Evolutionary conservation across 2,888 invertebrate genomes (phyloP).

Genomic region (Trichogramma evanescens): DNA sequence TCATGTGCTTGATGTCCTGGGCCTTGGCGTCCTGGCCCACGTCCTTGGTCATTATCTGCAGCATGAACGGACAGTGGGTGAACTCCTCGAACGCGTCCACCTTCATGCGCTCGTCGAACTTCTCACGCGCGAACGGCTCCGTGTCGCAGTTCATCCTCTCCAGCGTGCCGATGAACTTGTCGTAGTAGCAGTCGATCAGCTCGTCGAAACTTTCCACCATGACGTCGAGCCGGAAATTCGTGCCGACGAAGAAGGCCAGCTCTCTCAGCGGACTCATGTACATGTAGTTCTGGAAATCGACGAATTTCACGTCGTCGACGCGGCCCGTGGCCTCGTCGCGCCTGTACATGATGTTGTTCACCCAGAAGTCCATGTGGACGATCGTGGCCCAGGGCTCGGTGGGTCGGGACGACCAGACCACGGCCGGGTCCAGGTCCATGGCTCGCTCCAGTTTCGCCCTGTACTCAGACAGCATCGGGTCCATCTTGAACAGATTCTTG

Average conservation of each 20-base stretch:
- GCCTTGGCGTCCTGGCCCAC: neutral
- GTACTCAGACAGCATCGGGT: slow-evolving; percentile 27
- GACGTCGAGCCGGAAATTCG: slow-evolving; percentile 48
- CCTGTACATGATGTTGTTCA: slow-evolving; percentile 55
- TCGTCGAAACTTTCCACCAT: slow-evolving; percentile 48
- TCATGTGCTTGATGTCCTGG: neutral
- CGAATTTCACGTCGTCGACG: slow-evolving; percentile 49
- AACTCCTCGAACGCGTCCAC: slow-evolving; percentile 31
- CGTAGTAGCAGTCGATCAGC: slow-evolving; percentile 51
- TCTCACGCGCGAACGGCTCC: slow-evolving; percentile 26
- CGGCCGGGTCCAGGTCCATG: neutral
- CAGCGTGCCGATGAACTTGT: slow-evolving; percentile 47
- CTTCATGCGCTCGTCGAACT: slow-evolving; percentile 28
- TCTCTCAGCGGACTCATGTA: slow-evolving; percentile 52
- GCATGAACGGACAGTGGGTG: slow-evolving; percentile 30
- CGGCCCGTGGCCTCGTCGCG: slow-evolving; percentile 35
- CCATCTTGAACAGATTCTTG: slow-evolving; percentile 20
- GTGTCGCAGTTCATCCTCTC: slow-evolving; percentile 43
- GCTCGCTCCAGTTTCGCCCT: slow-evolving; percentile 17
- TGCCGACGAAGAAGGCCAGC: slow-evolving; percentile 52
- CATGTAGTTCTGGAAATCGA: slow-evolving; percentile 55
- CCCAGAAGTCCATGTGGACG: slow-evolving; percentile 56
- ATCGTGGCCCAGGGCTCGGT: slow-evolving; percentile 51
- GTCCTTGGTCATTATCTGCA: slow-evolving; percentile 30
- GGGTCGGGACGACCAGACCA: slow-evolving; percentile 17